Conservation (phyloP, 2,888 invertebrate species). For the Holacanthella duospinosa region DNA sequence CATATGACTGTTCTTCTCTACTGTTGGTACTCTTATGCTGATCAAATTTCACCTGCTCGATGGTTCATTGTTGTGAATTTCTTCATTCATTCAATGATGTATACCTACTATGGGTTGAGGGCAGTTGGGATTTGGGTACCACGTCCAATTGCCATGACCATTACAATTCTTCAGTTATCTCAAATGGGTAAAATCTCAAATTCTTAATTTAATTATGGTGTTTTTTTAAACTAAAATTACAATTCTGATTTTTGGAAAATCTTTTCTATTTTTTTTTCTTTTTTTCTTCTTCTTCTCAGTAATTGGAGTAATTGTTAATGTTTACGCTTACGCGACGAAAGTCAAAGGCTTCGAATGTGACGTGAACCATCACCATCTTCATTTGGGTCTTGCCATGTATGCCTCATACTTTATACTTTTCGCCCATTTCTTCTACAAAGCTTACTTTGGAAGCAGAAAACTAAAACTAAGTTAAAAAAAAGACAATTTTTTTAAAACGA, state of each 20-base stretch:
- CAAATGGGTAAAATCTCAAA: too few species aligned
- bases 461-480: too few species aligned
- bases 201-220: too few species aligned
- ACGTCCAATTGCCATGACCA: slow-evolving; percentile 72
- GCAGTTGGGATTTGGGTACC: slow-evolving; percentile 74
- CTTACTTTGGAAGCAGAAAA: slow-evolving; percentile 51
- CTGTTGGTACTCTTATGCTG: slow-evolving; percentile 85
- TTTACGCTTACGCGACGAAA: slow-evolving; percentile 63
- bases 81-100: slow-evolving; percentile 84
- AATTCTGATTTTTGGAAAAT: too few species aligned
- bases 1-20: slow-evolving; percentile 89
- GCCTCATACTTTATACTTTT: slow-evolving; percentile 87
- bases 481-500: too few species aligned
- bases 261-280: too few species aligned
- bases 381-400: slow-evolving; percentile 82
- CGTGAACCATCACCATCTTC: slow-evolving; percentile 73
- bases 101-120: slow-evolving; percentile 66
- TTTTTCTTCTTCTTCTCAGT: too few species aligned
- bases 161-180: slow-evolving; percentile 76
- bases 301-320: slow-evolving; percentile 77
- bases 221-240: too few species aligned
- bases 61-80: slow-evolving; percentile 96
- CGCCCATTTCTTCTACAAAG: slow-evolving; percentile 85
- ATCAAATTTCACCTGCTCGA: slow-evolving; percentile 76
- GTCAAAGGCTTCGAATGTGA: slow-evolving; percentile 60